Evolutionary conservation across 2,888 invertebrate genomes (phyloP).

Genomic region (Morpho helenor): DNA sequence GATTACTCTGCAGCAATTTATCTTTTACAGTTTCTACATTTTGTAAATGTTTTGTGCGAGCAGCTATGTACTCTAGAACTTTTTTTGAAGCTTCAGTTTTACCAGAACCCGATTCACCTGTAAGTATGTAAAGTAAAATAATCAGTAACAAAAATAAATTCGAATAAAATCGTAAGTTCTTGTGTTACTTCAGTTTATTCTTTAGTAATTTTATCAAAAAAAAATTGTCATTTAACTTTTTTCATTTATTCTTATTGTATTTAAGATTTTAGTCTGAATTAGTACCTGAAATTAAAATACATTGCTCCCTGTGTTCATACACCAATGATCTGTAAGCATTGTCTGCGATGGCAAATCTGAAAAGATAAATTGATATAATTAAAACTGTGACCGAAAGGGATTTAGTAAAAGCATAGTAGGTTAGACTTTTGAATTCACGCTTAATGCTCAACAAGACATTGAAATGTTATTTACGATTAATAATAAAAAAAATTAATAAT

Average conservation of each 20-base stretch:
- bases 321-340: constrained; percentile 91
- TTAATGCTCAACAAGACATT: no score
- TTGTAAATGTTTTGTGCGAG: constrained; percentile 87
- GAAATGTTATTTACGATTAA: no score
- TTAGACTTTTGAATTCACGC: no score
- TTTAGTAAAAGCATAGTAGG: no score
- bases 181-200: no score
- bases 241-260: no score
- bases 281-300: constrained; percentile 93
- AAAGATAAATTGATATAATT: constrained; percentile 31
- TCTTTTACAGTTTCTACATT: constrained; percentile 92
- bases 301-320: constrained; percentile 92
- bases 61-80: constrained; percentile 92
- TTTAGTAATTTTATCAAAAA: no score
- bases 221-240: no score
- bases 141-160: no score
- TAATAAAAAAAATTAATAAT: no score
- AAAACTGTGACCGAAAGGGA: not conserved
- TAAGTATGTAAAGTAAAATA: not conserved
- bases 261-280: no score
- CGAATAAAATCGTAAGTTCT: no score
- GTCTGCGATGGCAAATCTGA: constrained; percentile 92
- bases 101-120: constrained; percentile 94
- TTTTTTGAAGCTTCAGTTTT: constrained; percentile 97
- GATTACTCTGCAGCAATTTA: constrained; percentile 90